Evolutionary conservation across 1,140 invertebrate genomes (phyloP).

Genomic region (Goniozus legneri): DNA sequence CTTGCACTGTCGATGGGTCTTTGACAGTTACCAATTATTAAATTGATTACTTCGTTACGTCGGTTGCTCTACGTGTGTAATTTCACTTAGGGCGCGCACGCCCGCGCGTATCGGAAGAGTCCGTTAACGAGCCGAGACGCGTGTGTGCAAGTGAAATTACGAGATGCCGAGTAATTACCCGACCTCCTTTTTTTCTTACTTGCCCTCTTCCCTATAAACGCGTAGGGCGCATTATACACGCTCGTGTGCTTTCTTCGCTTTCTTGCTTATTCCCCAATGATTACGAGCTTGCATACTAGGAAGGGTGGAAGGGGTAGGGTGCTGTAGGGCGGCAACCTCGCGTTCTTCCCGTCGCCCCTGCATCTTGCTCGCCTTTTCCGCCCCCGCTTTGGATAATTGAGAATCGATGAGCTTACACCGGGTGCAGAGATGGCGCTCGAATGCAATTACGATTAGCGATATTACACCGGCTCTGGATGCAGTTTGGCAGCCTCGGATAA

Average conservation of each 20-base stretch:
- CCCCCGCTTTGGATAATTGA: constrained; percentile 30
- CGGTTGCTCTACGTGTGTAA: too few species aligned
- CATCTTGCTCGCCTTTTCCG: background rate
- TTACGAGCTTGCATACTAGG: background rate
- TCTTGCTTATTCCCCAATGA: background rate
- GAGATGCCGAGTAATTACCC: background rate
- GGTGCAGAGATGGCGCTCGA: constrained; percentile 22
- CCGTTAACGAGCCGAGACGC: too few species aligned
- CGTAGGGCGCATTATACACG: too few species aligned
- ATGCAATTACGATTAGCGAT: constrained; percentile 44
- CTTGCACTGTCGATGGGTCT: too few species aligned
- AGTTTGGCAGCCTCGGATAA: too few species aligned
- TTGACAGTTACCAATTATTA: too few species aligned
- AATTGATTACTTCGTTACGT: too few species aligned
- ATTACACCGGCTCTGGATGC: too few species aligned
- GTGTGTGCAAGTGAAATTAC: background rate
- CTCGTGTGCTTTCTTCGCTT: too few species aligned
- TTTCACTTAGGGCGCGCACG: too few species aligned
- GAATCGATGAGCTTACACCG: constrained; percentile 35
- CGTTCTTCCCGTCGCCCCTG: background rate
- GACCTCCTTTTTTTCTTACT: too few species aligned
- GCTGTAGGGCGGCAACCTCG: background rate
- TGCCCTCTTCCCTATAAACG: background rate
- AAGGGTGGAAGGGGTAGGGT: background rate
- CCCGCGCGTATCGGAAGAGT: too few species aligned